Percentiles rank a stretch among this genome's conserved stretches.
phyloP scores from a whole-genome alignment of 2,797 vertebrate genomes.

The Pangasius mekongensis region DNA sequence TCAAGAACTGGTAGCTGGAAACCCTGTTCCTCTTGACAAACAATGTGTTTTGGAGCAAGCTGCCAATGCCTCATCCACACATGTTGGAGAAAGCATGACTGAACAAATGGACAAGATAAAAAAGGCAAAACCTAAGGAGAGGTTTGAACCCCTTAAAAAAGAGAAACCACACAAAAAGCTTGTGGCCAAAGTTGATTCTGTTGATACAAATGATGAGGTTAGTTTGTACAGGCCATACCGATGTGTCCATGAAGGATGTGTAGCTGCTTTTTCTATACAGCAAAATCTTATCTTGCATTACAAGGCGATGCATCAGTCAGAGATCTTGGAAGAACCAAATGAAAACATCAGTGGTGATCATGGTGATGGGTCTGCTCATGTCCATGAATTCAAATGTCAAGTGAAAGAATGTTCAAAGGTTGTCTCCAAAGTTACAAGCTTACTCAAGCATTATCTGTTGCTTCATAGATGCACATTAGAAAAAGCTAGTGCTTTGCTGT shows the following conservation, averaged over 20 bases:
- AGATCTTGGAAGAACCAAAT: slow-evolving; percentile 68
- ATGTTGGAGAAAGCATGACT: slow-evolving; percentile 59
- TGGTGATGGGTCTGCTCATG: slow-evolving; percentile 67
- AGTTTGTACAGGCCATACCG: slow-evolving; percentile 93
- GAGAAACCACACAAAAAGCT: slow-evolving; percentile 67
- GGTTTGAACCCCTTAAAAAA: slow-evolving; percentile 59
- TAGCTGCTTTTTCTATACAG: slow-evolving; percentile 96
- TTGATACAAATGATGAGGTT: slow-evolving; percentile 78
- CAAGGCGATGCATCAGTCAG: slow-evolving; percentile 94
- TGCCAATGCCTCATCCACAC: slow-evolving; percentile 59
- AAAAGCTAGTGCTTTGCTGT: slow-evolving; percentile 90
- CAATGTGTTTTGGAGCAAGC: slow-evolving; percentile 49
- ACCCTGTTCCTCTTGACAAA: slow-evolving; percentile 16
- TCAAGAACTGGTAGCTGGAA: slow-evolving; percentile 36
- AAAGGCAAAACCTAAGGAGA: slow-evolving; percentile 70
- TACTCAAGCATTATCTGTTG: slow-evolving; percentile 96
- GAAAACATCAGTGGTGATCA: slow-evolving; percentile 56
- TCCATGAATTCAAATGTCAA: slow-evolving; percentile 92
- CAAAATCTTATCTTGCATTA: slow-evolving; percentile 98
- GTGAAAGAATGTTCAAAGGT: slow-evolving; percentile 95
- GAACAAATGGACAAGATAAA: slow-evolving; percentile 74
- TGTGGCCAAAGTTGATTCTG: slow-evolving; percentile 65
- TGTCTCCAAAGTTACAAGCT: slow-evolving; percentile 91
- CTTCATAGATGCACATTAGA: slow-evolving; percentile 95
- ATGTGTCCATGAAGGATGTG: slow-evolving; percentile 96